Base-by-base conservation (phyloP, 1,140 invertebrate species). In the Teleopsis dalmanni region DNA sequence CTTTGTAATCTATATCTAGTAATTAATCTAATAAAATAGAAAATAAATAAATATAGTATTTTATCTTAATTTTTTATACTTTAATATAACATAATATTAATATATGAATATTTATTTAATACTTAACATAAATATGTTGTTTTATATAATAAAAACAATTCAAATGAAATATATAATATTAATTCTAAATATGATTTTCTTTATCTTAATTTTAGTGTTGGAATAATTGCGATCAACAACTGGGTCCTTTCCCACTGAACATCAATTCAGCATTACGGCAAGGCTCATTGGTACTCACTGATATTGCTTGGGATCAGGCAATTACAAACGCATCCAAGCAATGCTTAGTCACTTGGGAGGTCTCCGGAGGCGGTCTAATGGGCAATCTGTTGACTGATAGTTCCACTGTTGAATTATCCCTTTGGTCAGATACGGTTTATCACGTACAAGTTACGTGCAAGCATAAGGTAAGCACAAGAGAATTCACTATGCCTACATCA, bases 301-400 rank as follows among this genome's bases (percentile, higher is more conserved):
- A 50, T 33, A 52, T 57, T 34, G 50, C 47, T 16, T 57, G 55
- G 55, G 53, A 57, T 50, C 50, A 52, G 36, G 53, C 49, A 19
- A 49, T 55, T 23, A 54, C 53, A 22, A 52, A 54, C 48, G 44
- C 46, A 50, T 52, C 50, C 6, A 52, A 50, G 22, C 53, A 57
- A 27, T 75, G 74, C 53, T 57, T 75, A 45, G 72, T 76, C 26
- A 74, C 73, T 26, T 76, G 74, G 74, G 73, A 76, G 55, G 66
- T 73, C 14, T 63, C 67, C 36, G 73, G 74, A 19, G 72, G 72
- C 33, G 73, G 72, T 37, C 62, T 76, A 31, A 75, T 73, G 44
- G 74, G 74, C 22, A 73, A 76, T 57, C 65, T 75, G 40, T 71
- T 73, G 52, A 75, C 73, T 26, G 66, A 73, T 52, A 60, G 70